phyloP scores from a whole-genome alignment of 2,888 invertebrate genomes.

The Tuta absoluta region DNA sequence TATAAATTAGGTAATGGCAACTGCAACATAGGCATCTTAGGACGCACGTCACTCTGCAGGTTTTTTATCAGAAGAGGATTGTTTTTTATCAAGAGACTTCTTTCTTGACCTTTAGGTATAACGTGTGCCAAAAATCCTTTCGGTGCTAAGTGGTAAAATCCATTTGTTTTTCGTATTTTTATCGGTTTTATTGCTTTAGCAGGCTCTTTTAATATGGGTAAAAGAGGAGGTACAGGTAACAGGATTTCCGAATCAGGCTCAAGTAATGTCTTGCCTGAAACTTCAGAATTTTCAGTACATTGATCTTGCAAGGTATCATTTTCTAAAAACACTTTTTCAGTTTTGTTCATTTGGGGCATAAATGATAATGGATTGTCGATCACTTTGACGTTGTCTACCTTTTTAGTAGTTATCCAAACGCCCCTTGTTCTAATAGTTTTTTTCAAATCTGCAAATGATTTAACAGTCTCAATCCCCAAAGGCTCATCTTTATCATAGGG shows the following conservation, averaged over 20 bases:
- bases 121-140: constrained; percentile 43
- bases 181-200: constrained; percentile 57
- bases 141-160: constrained; percentile 58
- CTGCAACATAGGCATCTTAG: not conserved
- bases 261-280: not conserved
- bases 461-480: constrained; percentile 69
- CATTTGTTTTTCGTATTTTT: constrained; percentile 62
- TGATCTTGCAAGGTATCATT: not conserved
- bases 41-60: not conserved
- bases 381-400: constrained; percentile 63
- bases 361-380: constrained; percentile 67
- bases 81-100: not conserved
- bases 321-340: constrained; percentile 40
- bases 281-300: not conserved
- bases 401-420: constrained; percentile 67
- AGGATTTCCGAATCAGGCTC: not conserved
- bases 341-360: constrained; percentile 43
- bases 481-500: constrained; percentile 67
- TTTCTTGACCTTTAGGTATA: constrained; percentile 17
- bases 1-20: constrained; percentile 25
- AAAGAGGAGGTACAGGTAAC: not conserved
- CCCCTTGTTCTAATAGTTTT: constrained; percentile 58
- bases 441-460: constrained; percentile 40
- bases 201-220: constrained; percentile 10
- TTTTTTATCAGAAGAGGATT: not conserved